These are phyloP conservation scores for Oikopleura albicans DNA, from an alignment of 23 tunicate genomes.

Conservation along the genomic window DNA sequence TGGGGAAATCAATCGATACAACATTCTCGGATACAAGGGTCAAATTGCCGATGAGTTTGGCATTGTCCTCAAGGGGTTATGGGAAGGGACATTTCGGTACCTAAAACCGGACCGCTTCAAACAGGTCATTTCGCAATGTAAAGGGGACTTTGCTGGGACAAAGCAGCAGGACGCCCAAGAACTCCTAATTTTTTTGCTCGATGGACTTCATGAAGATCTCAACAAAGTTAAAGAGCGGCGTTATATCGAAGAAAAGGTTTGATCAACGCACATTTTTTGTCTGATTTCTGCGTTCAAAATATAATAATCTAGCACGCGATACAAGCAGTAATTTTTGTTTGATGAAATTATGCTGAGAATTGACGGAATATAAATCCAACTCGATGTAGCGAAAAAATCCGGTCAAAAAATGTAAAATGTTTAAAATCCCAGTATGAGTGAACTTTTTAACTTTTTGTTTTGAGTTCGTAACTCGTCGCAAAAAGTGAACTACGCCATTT, in stretches of 20 bases:
- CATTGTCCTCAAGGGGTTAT: conserved; percentile 35
- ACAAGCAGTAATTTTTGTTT: too few species aligned
- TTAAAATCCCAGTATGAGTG: too few species aligned
- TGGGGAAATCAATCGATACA: conserved; percentile 36
- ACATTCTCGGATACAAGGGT: conserved; percentile 47
- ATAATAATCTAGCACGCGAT: too few species aligned
- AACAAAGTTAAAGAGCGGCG: conserved; percentile 62
- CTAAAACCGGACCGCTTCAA: conserved; percentile 55
- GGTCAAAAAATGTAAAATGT: too few species aligned
- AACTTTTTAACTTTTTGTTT: too few species aligned
- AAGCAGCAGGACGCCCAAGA: conserved; percentile 85
- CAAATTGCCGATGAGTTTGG: conserved; percentile 58
- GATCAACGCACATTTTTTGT: too few species aligned
- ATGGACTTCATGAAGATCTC: conserved; percentile 70
- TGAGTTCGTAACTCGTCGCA: too few species aligned
- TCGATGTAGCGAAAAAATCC: too few species aligned
- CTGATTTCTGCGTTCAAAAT: too few species aligned
- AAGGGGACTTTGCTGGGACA: conserved; percentile 28
- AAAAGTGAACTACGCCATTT: too few species aligned
- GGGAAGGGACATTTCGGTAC: conserved; percentile 43
- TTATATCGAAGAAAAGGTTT: conserved; percentile 48
- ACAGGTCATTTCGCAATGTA: conserved; percentile 24
- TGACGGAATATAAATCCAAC: too few species aligned
- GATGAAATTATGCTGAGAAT: too few species aligned
- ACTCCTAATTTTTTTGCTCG: conserved; percentile 56